Evolutionary conservation across 2,797 vertebrate species (phyloP).

Genomic region (Scomberomorus guttatus): DNA sequence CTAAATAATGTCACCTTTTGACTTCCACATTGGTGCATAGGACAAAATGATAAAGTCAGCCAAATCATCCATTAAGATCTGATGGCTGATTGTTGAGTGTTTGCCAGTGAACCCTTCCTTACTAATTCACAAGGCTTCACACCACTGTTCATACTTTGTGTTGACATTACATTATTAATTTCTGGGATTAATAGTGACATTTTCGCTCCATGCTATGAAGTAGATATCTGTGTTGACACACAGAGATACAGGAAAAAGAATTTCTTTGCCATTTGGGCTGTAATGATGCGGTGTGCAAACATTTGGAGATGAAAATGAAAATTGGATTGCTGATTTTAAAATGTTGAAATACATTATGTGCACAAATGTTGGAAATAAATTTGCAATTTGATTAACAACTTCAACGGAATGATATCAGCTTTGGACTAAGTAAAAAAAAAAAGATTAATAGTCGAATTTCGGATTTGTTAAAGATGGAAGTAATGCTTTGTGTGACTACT

Average conservation of each 20-base stretch:
- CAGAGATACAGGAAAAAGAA: constrained; percentile 40
- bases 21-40: neutral
- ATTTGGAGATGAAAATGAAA: constrained; percentile 62
- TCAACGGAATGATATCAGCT: constrained; percentile 11
- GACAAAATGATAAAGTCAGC: neutral
- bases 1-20: neutral
- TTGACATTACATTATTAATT: constrained; percentile 43
- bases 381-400: constrained; percentile 29
- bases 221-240: constrained; percentile 40
- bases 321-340: constrained; percentile 37
- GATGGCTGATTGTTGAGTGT: neutral
- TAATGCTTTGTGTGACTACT: neutral
- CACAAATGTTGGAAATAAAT: constrained; percentile 11
- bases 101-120: neutral
- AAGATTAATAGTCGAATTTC: constrained; percentile 14
- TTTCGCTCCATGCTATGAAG: neutral
- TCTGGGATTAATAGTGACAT: constrained; percentile 39
- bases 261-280: constrained; percentile 31
- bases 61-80: neutral
- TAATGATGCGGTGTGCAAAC: constrained; percentile 58
- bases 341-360: constrained; percentile 23
- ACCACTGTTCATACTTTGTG: neutral
- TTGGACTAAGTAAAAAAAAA: constrained; percentile 9
- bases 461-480: neutral
- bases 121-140: constrained; percentile 8